Conservation (phyloP, 2,797 vertebrate species). For the Acanthurus lineatus region DNA sequence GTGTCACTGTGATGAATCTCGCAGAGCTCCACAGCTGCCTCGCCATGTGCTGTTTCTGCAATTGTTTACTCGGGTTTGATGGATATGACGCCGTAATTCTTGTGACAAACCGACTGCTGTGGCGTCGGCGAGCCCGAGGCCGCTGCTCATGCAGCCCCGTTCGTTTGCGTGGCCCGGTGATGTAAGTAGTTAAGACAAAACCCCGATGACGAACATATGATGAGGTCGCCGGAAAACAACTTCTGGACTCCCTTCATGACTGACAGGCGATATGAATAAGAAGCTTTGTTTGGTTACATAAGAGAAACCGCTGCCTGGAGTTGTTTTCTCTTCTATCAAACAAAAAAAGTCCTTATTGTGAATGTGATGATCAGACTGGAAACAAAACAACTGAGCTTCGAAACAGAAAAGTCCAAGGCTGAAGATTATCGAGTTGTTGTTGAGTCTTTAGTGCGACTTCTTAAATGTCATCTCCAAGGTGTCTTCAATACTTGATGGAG, state of each 20-base stretch:
- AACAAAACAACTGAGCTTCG: background rate
- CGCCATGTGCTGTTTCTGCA: conserved; percentile 26
- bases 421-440: background rate
- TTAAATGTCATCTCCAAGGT: background rate
- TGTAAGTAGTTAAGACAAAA: conserved; percentile 38
- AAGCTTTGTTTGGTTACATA: conserved; percentile 18
- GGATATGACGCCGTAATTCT: conserved; percentile 36
- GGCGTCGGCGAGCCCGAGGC: conserved; percentile 14
- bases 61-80: conserved; percentile 53
- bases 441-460: background rate
- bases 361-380: background rate
- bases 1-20: conserved; percentile 32
- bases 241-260: background rate
- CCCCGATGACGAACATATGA: conserved; percentile 50
- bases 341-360: background rate
- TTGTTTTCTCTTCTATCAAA: background rate
- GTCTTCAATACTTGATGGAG: background rate
- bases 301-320: background rate
- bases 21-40: conserved; percentile 30
- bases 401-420: background rate
- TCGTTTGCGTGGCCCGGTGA: conserved; percentile 14
- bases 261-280: conserved; percentile 25
- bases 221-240: conserved; percentile 8
- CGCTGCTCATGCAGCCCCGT: background rate
- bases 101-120: conserved; percentile 39